A percentile compares a stretch with the other conserved stretches of the same genome.
Conservation (phyloP, 2,797 vertebrate genomes). For the Onychomys leucogaster region DNA sequence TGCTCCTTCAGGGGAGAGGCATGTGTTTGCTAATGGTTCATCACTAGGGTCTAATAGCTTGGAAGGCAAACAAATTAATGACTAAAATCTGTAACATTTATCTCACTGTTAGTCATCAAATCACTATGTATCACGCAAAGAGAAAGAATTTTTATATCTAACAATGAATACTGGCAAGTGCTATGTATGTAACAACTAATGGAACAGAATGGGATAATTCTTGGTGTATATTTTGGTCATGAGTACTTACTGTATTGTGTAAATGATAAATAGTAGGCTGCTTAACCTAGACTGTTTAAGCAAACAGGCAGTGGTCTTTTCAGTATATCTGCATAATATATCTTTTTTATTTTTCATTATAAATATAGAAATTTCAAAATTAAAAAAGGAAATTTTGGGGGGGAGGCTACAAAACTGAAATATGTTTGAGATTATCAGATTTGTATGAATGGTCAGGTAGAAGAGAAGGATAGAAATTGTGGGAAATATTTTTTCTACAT, state of each 20-base stretch:
- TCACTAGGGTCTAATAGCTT: constrained; percentile 50
- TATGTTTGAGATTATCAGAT: neutral
- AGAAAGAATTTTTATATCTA: constrained; percentile 33
- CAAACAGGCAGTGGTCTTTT: neutral
- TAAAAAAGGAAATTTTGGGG: neutral
- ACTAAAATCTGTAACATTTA: constrained; percentile 31
- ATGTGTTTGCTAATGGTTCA: neutral
- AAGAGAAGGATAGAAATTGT: neutral
- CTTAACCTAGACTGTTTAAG: neutral
- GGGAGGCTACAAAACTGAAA: neutral
- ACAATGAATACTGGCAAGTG: neutral
- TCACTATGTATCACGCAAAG: neutral
- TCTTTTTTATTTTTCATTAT: neutral
- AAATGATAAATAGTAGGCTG: neutral
- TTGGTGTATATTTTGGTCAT: neutral
- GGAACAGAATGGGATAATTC: neutral
- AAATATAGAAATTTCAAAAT: neutral
- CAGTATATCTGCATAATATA: neutral
- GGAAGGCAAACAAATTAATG: constrained; percentile 29
- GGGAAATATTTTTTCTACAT: neutral
- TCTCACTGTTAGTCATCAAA: constrained; percentile 37
- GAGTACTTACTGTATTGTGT: neutral
- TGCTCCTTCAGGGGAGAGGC: neutral
- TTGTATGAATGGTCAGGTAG: neutral
- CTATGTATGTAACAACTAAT: neutral